Conservation (phyloP, 2,113 vertebrate genomes). For the Scomber japonicus region DNA sequence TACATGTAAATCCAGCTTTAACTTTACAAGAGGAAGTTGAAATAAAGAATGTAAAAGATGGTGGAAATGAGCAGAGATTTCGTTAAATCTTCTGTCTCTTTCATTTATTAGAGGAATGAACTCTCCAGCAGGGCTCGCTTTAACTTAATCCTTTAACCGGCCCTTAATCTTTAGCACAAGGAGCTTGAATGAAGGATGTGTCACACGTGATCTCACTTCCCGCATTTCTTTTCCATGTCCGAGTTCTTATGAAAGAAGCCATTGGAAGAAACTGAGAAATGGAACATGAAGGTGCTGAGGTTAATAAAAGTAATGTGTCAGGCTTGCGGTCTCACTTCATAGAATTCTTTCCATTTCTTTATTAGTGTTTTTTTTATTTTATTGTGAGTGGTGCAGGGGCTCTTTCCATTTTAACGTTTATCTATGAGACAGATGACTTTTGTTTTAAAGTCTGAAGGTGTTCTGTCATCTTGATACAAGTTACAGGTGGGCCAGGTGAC, state of each 20-base stretch:
- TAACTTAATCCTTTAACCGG: neutral
- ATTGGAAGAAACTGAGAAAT: constrained; percentile 38
- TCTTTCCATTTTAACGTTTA: constrained; percentile 56
- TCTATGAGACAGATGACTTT: constrained; percentile 40
- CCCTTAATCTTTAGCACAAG: constrained; percentile 6
- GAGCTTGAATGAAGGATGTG: neutral
- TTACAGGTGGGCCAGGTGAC: constrained; percentile 8
- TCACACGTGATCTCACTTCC: neutral
- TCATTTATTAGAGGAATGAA: neutral
- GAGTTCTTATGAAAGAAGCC: constrained; percentile 33
- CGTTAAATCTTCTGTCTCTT: neutral
- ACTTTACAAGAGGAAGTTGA: neutral
- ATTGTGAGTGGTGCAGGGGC: constrained; percentile 31
- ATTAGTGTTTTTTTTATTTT: constrained; percentile 52
- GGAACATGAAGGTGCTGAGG: constrained; percentile 61
- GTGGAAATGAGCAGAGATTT: neutral
- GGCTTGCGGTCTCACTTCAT: constrained; percentile 46
- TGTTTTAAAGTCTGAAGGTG: constrained; percentile 38
- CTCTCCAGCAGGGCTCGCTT: constrained; percentile 15
- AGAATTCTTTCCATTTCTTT: constrained; percentile 71
- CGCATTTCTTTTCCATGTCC: constrained; percentile 15
- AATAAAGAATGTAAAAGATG: neutral
- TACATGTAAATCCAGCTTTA: neutral
- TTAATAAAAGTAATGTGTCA: constrained; percentile 57
- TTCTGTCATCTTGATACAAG: constrained; percentile 27